phyloP scores from a whole-genome alignment of 2,797 vertebrate species.

The Sciurus carolinensis region DNA sequence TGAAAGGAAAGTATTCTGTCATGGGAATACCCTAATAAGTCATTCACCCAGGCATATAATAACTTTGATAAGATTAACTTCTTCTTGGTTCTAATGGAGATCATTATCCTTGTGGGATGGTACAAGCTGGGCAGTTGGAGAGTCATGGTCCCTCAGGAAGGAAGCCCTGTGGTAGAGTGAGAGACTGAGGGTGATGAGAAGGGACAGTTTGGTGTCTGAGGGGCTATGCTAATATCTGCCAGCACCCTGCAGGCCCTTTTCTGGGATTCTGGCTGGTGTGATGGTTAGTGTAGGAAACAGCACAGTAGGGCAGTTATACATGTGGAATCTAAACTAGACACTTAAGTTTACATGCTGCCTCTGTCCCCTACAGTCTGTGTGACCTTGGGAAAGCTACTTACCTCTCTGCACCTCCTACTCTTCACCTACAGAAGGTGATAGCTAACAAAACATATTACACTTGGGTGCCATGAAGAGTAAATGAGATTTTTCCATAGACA shows the following conservation, averaged over 20 bases:
- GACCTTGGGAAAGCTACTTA: background rate
- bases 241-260: background rate
- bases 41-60: background rate
- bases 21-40: background rate
- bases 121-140: background rate
- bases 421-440: background rate
- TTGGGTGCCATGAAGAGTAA: background rate
- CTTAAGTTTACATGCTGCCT: background rate
- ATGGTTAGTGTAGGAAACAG: background rate
- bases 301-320: background rate
- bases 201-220: background rate
- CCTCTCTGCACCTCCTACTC: background rate
- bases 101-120: background rate
- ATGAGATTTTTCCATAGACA: background rate
- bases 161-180: background rate
- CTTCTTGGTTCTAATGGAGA: background rate
- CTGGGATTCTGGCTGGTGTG: background rate
- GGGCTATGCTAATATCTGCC: background rate
- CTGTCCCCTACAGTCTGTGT: background rate
- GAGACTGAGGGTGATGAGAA: background rate
- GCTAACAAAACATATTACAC: background rate
- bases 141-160: background rate
- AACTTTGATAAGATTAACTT: background rate
- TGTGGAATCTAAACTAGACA: background rate
- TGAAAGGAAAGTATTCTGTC: constrained; percentile 3